Evolutionary conservation across 2,113 vertebrate genomes (phyloP), one percentile per base, ranked within the genome.

Genomic region (Apistogramma diplotaenia): DNA sequence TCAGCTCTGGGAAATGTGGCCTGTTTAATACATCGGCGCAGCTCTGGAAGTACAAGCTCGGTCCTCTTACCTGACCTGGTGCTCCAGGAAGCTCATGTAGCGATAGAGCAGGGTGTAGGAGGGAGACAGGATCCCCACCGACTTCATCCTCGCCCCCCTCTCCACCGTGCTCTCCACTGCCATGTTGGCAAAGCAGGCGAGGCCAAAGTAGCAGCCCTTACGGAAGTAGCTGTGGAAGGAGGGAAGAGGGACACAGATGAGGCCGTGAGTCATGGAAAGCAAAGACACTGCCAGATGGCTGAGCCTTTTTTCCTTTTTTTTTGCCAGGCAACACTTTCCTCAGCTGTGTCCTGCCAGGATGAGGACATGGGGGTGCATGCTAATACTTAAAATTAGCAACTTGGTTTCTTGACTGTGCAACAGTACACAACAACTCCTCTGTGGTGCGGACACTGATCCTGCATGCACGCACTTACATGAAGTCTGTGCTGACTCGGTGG

Each of bases 141-240:
- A 99, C 92, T 99, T 99, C 98, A 99, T 99, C 37, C 97, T 96
- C 0, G 97, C 98, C 0, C 98, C 98, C 2, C 97, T 95, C 90
- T 99, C 98, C 84, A 97, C 91, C 75, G 96, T 96, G 0, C 97
- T 99, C 85, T 98, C 98, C 94, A 99, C 98, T 0, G 97, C 96
- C 98, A 99, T 98, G 93, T 99, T 99, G 93, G 97, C 98, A 74
- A 99, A 99, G 91, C 98, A 99, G 71, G 98, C 97, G 83, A 99
- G 95, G 85, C 98, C 98, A 8, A 98, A 99, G 95, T 96, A 98
- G 78, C 94, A 88, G 65, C 97, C 97, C 73, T 99, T 99, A 23
- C 98, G 96, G 94, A 99, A 99, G 91, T 99, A 99, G 81, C 98
- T 99, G 84, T 74, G 89, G 3, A 23, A 40, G 60, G 37, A 31